Conservation (phyloP, 2,888 invertebrate genomes). For the Acronicta leporina region DNA sequence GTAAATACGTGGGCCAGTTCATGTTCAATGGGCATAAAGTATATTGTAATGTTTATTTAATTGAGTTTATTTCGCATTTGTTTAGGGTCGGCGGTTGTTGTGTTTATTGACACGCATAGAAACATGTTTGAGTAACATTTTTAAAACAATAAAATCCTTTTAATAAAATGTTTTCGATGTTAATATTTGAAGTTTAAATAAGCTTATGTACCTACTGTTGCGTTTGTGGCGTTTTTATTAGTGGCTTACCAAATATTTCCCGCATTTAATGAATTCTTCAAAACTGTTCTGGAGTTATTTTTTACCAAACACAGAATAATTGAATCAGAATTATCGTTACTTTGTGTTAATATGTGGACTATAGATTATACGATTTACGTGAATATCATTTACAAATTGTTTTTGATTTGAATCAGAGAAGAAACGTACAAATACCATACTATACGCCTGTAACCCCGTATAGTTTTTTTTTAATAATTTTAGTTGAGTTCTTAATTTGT, state of each 20-base stretch:
- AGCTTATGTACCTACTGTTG: background rate
- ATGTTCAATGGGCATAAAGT: slow-evolving; percentile 72
- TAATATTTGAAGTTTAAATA: slow-evolving; percentile 30
- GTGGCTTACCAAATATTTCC: slow-evolving; percentile 42
- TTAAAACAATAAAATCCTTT: slow-evolving; percentile 23
- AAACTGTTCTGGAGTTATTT: too few relatives aligned
- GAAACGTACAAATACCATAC: too few relatives aligned
- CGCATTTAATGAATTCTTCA: slow-evolving; percentile 4
- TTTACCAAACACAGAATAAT: too few relatives aligned
- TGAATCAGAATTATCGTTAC: too few relatives aligned
- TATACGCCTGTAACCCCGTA: too few relatives aligned
- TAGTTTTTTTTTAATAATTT: too few relatives aligned
- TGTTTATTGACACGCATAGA: slow-evolving; percentile 47
- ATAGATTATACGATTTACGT: too few relatives aligned
- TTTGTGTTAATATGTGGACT: too few relatives aligned
- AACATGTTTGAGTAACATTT: slow-evolving; percentile 41
- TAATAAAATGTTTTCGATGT: slow-evolving; percentile 35
- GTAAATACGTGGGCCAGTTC: slow-evolving; percentile 74
- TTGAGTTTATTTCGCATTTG: slow-evolving; percentile 72
- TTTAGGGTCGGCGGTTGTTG: slow-evolving; percentile 52
- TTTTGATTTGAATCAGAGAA: too few relatives aligned
- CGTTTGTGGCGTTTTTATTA: slow-evolving; percentile 30
- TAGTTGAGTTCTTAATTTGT: too few relatives aligned
- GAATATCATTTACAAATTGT: too few relatives aligned
- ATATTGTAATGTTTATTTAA: slow-evolving; percentile 75